Percentiles rank a stretch among this genome's conserved stretches.
These are phyloP conservation scores for Equus przewalskii DNA, from an alignment of 2,113 vertebrate species.

Conservation along the genomic window DNA sequence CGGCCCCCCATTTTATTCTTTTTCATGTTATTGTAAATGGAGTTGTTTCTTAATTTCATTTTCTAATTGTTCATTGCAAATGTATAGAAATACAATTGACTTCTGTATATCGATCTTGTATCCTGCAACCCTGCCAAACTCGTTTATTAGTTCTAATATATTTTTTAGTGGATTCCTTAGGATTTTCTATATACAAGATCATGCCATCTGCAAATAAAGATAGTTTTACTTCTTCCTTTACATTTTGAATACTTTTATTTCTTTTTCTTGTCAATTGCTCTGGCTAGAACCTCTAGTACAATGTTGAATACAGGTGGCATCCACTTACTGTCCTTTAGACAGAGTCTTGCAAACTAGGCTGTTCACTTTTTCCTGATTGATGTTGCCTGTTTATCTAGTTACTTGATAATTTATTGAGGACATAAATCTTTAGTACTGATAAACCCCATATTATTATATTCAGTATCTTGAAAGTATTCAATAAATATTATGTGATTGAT, in stretches of 20 bases:
- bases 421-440: conserved; percentile 7
- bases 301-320: background rate
- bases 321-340: background rate
- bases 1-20: background rate
- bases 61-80: conserved; percentile 9
- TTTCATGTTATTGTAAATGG: background rate
- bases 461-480: background rate
- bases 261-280: conserved; percentile 14
- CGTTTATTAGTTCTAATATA: background rate
- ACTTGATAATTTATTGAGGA: background rate
- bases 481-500: conserved; percentile 5
- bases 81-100: background rate
- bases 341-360: background rate
- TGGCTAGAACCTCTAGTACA: background rate
- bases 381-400: conserved; percentile 19
- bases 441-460: background rate
- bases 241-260: background rate
- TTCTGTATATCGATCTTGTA: background rate
- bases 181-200: background rate
- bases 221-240: background rate
- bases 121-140: background rate
- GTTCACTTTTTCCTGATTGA: background rate
- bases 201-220: background rate
- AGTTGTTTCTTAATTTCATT: conserved; percentile 27
- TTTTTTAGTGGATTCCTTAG: background rate